Evolutionary conservation across 2,797 vertebrate species (phyloP), one percentile per base, ranked within the genome.

Genomic region (Gymnothorax reevesii): DNA sequence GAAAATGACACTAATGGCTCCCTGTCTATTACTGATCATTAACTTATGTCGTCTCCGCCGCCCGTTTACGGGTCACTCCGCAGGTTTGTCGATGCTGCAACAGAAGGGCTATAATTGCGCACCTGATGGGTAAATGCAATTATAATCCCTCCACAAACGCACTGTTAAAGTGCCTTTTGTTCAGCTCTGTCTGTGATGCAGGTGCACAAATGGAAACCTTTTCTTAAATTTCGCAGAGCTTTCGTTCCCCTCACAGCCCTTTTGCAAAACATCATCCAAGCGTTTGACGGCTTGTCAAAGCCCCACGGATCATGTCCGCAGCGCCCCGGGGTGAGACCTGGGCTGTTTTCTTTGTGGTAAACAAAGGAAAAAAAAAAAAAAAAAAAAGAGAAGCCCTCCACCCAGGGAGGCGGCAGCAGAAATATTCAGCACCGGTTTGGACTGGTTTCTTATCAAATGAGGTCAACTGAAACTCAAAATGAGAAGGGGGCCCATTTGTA

Each of bases 401-500:
- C 22, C 17, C 49, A 49, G 15, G 15, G n/a, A 80, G 17, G 77
- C 7, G 52, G 20, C 4, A n/a, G 22, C 52, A 15, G 49, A 55
- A 9, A 80, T 55, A 80, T 55, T 55, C 17, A 80, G 49, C 49
- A 22, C 77, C 12, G 77, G 77, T 80, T 80, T 55, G 77, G 52
- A 55, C 77, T 20, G 77, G 77, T 80, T 80, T 80, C 77, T 80
- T 80, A 80, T 80, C 77, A 55, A 33, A 80, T 55, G 17, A 80
- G 77, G 49, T 80, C 77, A 80, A 80, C 52, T 4, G 52, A 80
- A 80, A 80, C 77, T 22, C 77, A 1, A 27, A 77, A 27, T 52
- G 42, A 54, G 4, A 54, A 22, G 75, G 42, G 3, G 33, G 7
- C 4, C 5, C 12, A 49, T 49, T 77, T 66, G n/a, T 22, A 77